Conservation (phyloP, 2,113 vertebrate species). For the Pheucticus melanocephalus region DNA sequence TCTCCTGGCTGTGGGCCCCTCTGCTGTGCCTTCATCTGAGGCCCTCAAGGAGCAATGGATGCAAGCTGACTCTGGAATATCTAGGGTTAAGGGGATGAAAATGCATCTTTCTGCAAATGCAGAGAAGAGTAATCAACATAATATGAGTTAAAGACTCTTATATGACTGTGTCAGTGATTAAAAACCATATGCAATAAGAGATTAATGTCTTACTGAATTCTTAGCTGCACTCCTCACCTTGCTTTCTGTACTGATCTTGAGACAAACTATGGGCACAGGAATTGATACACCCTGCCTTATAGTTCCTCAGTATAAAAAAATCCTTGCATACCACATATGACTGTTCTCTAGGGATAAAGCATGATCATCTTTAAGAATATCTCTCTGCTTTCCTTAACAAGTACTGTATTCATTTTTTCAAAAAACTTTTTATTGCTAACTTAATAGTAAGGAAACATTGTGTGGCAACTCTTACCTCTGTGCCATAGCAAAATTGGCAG, state of each 20-base stretch:
- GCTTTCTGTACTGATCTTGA: not conserved
- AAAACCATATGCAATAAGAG: not conserved
- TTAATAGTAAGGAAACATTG: not conserved
- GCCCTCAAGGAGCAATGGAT: not conserved
- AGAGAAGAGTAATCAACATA: not conserved
- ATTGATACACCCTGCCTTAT: not conserved
- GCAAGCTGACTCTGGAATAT: not conserved
- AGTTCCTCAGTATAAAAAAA: not conserved
- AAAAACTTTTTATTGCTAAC: not conserved
- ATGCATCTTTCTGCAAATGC: not conserved
- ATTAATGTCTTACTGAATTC: not conserved
- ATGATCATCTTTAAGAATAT: not conserved
- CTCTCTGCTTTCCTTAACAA: not conserved
- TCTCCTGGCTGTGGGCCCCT: too few relatives aligned
- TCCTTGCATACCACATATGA: not conserved
- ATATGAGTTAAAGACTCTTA: not conserved
- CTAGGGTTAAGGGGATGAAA: not conserved
- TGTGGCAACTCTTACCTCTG: too few relatives aligned
- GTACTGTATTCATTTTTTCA: not conserved
- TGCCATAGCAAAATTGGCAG: not conserved
- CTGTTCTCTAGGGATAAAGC: not conserved
- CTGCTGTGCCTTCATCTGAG: not conserved
- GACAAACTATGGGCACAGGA: not conserved
- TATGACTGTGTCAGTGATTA: not conserved
- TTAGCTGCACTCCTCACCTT: not conserved